Percentiles rank a stretch among this genome's conserved stretches.
phyloP scores from a whole-genome alignment of 2,113 vertebrate genomes.

The Lamprotornis superbus region DNA sequence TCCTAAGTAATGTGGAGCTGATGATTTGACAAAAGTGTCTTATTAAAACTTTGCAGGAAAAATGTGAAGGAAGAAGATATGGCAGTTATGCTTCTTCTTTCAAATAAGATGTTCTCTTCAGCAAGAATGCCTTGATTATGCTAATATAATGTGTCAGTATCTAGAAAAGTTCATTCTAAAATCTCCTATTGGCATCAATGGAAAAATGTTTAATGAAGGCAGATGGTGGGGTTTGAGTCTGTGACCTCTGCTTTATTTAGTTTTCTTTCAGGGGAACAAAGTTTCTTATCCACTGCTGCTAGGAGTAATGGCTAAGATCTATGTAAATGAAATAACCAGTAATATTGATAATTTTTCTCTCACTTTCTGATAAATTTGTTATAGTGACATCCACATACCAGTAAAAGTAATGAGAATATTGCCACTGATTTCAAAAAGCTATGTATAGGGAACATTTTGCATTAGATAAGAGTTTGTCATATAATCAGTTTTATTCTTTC shows the following conservation, averaged over 20 bases:
- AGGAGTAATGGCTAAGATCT: not conserved
- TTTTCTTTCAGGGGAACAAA: not conserved
- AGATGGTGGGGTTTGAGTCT: not conserved
- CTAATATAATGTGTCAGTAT: not conserved
- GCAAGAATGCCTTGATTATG: not conserved
- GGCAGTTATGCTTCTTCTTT: not conserved
- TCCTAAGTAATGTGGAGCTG: not conserved
- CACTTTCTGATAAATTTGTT: not conserved
- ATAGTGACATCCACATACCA: not conserved
- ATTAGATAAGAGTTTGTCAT: not conserved
- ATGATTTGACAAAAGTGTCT: not conserved
- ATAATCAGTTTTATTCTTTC: constrained; percentile 23
- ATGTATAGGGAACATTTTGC: not conserved
- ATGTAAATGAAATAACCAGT: not conserved
- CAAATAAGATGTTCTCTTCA: not conserved
- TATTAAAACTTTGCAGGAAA: not conserved
- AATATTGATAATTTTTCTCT: not conserved
- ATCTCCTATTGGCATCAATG: not conserved
- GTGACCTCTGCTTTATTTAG: not conserved
- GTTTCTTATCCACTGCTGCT: not conserved
- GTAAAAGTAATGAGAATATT: not conserved
- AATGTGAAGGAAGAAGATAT: not conserved
- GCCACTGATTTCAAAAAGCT: not conserved
- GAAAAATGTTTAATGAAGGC: not conserved
- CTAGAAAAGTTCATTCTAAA: not conserved